Percentiles rank a stretch among this genome's conserved stretches.
Evolutionary conservation across 2,888 invertebrate species (phyloP).

Genomic region (Minunthozetes semirufus): DNA sequence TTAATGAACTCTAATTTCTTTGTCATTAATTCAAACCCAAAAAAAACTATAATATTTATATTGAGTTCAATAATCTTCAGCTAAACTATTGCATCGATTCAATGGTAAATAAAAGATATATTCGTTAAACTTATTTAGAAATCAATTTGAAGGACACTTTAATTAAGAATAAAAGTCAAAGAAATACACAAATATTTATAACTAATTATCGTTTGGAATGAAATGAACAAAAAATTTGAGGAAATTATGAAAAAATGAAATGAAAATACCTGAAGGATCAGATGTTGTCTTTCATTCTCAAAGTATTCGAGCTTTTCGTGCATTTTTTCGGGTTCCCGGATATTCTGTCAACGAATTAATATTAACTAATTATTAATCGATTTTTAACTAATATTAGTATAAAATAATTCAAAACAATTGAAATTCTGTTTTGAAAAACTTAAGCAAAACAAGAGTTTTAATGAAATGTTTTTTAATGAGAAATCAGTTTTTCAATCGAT

Average conservation of each 20-base stretch:
- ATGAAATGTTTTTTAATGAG: too few species aligned
- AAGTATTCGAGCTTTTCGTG: conserved; percentile 75
- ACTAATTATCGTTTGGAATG: too few species aligned
- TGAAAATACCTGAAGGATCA: conserved; percentile 63
- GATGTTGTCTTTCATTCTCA: conserved; percentile 78
- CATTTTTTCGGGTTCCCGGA: conserved; percentile 52
- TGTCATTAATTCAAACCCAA: too few species aligned
- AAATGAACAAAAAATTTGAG: too few species aligned
- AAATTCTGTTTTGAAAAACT: background rate
- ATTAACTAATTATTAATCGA: background rate
- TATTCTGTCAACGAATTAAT: background rate
- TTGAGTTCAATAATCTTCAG: too few species aligned
- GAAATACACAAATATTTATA: too few species aligned
- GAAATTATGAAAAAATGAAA: background rate
- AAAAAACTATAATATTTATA: too few species aligned
- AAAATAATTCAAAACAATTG: background rate
- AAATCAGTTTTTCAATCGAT: background rate
- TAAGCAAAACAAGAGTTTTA: background rate
- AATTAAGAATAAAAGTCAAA: too few species aligned
- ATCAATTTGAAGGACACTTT: too few species aligned
- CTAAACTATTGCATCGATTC: background rate
- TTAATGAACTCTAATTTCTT: too few species aligned
- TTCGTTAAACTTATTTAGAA: too few species aligned
- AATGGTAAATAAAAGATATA: background rate
- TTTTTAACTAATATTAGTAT: background rate